Conservation (phyloP, 1,140 invertebrate species). For the Bemisia tabaci region DNA sequence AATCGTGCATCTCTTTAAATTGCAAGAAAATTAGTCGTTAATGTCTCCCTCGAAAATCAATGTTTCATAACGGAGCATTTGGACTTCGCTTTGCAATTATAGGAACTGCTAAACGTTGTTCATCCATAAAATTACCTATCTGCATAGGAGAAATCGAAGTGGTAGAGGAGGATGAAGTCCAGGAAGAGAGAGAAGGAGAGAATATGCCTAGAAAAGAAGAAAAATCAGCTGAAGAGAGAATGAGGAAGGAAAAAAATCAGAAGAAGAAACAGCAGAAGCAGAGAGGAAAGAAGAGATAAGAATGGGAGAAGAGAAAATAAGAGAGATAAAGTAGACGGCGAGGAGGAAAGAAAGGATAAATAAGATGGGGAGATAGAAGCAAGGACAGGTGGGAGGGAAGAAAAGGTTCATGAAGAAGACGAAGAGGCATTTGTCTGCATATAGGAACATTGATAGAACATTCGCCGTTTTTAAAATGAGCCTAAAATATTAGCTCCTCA, state of each 20-base stretch:
- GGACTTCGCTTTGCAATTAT: too few species aligned
- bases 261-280: background rate
- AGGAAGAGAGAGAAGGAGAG: background rate
- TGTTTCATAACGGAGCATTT: too few species aligned
- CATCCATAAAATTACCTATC: background rate
- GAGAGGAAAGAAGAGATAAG: background rate
- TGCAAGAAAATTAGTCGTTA: too few species aligned
- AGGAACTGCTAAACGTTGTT: too few species aligned
- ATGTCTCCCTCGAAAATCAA: too few species aligned
- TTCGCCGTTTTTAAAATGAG: too few species aligned
- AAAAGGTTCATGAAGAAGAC: too few species aligned
- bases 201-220: too few species aligned
- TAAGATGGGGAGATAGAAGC: background rate
- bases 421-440: too few species aligned
- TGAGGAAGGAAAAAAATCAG: background rate
- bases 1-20: too few species aligned
- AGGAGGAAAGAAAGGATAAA: background rate
- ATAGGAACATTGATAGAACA: too few species aligned
- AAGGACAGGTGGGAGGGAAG: background rate
- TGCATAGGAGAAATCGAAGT: background rate
- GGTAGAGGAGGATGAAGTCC: background rate
- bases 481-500: too few species aligned
- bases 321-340: background rate
- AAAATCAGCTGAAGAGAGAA: background rate
- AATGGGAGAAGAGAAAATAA: background rate